These are phyloP conservation scores for Pristis pectinata DNA, from an alignment of 2,797 vertebrate species.

Conservation along the genomic window DNA sequence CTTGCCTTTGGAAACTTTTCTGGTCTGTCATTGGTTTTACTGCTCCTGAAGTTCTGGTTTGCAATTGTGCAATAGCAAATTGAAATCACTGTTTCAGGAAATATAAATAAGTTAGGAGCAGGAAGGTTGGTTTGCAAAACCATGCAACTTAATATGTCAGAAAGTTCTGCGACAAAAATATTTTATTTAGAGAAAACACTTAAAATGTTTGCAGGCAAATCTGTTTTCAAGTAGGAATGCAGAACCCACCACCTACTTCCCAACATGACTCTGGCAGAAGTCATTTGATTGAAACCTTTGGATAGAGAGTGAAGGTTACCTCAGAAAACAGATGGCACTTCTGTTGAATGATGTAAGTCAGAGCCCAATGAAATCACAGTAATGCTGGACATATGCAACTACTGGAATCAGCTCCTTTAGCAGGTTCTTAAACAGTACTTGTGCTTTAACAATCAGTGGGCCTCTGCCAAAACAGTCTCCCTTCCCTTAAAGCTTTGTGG, in stretches of 20 bases:
- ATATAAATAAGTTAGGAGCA: neutral
- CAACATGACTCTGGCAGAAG: neutral
- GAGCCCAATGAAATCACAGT: neutral
- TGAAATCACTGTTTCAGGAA: neutral
- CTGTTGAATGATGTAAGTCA: neutral
- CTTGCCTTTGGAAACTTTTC: neutral
- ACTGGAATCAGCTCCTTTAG: neutral
- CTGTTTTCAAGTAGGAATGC: neutral
- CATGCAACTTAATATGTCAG: neutral
- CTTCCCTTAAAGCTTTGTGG: neutral
- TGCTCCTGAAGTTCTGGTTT: neutral
- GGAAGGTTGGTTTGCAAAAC: neutral
- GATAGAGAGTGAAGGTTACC: neutral
- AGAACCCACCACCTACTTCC: neutral
- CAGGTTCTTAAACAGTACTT: neutral
- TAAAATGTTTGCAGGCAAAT: neutral
- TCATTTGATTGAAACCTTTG: neutral
- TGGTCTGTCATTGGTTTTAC: neutral
- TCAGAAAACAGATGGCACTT: neutral
- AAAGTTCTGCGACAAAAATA: neutral
- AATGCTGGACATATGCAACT: neutral
- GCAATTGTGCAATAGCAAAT: neutral
- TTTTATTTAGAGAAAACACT: slow-evolving; percentile 4
- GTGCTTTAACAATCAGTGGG: neutral
- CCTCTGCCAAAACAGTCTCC: neutral